Evolutionary conservation across 23 tunicate genomes (phyloP).

Genomic region (Diplosoma virens): DNA sequence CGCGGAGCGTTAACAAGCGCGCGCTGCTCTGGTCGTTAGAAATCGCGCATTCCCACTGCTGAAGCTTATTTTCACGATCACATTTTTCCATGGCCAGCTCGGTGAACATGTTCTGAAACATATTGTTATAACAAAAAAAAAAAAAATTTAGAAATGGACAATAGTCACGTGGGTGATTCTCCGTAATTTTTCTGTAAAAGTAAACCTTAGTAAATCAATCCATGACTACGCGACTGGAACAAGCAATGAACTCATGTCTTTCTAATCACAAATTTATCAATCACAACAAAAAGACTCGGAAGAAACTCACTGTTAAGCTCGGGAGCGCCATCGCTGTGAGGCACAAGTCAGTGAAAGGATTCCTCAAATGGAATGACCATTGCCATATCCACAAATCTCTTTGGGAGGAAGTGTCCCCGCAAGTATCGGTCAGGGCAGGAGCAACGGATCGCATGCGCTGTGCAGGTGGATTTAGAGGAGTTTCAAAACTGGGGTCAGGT

Average conservation of each 20-base stretch:
- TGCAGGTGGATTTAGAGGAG: neutral
- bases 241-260: too few relatives aligned
- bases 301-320: slow-evolving; percentile 33
- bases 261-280: neutral
- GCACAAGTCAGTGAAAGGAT: slow-evolving; percentile 47
- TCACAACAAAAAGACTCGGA: neutral
- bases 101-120: slow-evolving; percentile 47
- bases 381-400: slow-evolving; percentile 75
- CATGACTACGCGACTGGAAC: too few relatives aligned
- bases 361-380: slow-evolving; percentile 79
- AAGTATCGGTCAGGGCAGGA: slow-evolving; percentile 20
- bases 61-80: slow-evolving; percentile 43
- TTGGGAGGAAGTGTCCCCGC: slow-evolving; percentile 14
- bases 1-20: slow-evolving; percentile 42
- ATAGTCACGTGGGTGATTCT: too few relatives aligned
- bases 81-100: slow-evolving; percentile 38
- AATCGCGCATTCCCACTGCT: slow-evolving; percentile 57
- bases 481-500: slow-evolving; percentile 7
- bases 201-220: too few relatives aligned
- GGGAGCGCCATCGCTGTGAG: slow-evolving; percentile 73
- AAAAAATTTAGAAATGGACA: too few relatives aligned
- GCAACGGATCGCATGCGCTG: neutral
- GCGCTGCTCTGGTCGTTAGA: slow-evolving; percentile 27
- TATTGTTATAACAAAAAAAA: too few relatives aligned
- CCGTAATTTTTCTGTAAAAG: too few relatives aligned